Percentiles rank a stretch among this genome's conserved stretches.
Conservation (phyloP, 2,797 vertebrate species). For the Myoxocephalus aenaeus region DNA sequence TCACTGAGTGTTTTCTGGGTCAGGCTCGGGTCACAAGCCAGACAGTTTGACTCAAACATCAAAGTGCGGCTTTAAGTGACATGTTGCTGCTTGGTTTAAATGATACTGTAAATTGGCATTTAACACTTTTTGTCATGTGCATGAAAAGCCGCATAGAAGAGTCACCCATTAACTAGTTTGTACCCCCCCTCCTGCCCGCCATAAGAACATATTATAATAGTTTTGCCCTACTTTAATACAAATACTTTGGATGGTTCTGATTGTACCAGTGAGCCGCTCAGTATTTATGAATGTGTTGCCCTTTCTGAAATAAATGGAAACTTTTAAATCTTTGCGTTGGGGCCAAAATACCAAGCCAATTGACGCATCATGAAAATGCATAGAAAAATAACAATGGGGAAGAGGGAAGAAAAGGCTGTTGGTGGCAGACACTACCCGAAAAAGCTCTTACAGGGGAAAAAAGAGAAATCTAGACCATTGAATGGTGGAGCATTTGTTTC, state of each 20-base stretch:
- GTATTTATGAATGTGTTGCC: slow-evolving; percentile 76
- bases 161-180: slow-evolving; percentile 26
- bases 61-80: slow-evolving; percentile 56
- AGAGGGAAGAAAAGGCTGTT: background rate
- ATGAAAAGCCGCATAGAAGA: slow-evolving; percentile 34
- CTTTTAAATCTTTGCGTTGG: slow-evolving; percentile 51
- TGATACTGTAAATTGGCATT: slow-evolving; percentile 64
- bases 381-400: background rate
- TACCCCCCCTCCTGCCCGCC: background rate
- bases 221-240: slow-evolving; percentile 36
- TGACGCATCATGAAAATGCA: background rate
- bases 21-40: slow-evolving; percentile 32
- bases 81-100: slow-evolving; percentile 76
- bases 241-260: slow-evolving; percentile 19
- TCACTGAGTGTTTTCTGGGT: slow-evolving; percentile 22
- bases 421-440: background rate
- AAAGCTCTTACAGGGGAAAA: slow-evolving; percentile 15
- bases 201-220: slow-evolving; percentile 11
- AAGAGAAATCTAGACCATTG: background rate
- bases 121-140: slow-evolving; percentile 62
- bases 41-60: slow-evolving; percentile 32
- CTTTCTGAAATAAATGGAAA: slow-evolving; percentile 75
- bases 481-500: background rate
- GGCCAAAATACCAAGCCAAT: background rate
- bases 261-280: slow-evolving; percentile 63